Evolutionary conservation across 2,113 vertebrate species (phyloP).

Genomic region (Rattus rattus): DNA sequence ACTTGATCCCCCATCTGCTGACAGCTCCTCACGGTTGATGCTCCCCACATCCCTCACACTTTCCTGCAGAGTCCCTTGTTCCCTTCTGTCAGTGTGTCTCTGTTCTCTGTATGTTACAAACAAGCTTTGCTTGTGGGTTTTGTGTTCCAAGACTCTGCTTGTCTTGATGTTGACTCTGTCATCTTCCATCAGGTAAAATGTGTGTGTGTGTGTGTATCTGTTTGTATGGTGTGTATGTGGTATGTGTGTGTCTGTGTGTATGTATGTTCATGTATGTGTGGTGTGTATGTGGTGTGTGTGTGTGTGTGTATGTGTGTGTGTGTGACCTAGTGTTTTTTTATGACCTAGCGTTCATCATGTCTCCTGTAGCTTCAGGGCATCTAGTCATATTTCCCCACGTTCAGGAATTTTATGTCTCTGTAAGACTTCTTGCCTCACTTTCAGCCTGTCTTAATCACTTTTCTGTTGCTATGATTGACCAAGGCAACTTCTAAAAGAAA

Average conservation of each 20-base stretch:
- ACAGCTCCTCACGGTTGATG: neutral
- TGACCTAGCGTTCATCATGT: neutral
- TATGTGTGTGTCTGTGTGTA: too few relatives aligned
- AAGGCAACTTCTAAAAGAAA: neutral
- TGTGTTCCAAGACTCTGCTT: neutral
- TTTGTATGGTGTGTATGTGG: too few relatives aligned
- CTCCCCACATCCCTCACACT: neutral
- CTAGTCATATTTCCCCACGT: neutral
- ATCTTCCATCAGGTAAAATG: neutral
- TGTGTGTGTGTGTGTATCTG: too few relatives aligned
- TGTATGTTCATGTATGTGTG: too few relatives aligned
- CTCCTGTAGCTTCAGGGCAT: neutral
- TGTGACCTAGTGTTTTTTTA: too few relatives aligned
- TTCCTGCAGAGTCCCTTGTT: rapidly evolving
- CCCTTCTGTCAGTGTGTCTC: neutral
- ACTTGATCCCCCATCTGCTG: too few relatives aligned
- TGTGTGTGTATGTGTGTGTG: too few relatives aligned
- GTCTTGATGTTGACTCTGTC: neutral
- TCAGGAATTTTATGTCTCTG: neutral
- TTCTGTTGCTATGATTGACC: neutral
- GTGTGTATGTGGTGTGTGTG: too few relatives aligned
- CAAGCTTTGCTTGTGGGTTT: neutral
- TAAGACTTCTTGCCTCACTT: neutral
- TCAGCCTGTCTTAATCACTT: neutral
- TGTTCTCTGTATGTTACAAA: neutral